These are phyloP conservation scores for Aleadryas rufinucha DNA, from an alignment of 2,113 vertebrate genomes.

Conservation along the genomic window DNA sequence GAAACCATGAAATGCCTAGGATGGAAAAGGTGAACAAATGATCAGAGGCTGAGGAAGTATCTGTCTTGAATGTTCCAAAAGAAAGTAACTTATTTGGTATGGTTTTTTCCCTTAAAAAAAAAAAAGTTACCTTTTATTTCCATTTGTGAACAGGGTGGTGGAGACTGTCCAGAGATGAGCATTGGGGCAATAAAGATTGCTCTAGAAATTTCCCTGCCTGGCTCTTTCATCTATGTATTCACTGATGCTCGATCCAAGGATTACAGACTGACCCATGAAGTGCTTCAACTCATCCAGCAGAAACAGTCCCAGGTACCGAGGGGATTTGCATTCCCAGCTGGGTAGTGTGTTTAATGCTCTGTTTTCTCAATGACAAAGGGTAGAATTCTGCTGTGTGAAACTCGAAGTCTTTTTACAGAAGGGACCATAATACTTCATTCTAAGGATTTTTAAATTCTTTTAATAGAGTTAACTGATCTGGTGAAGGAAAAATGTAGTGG, in stretches of 20 bases:
- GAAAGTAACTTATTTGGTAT: neutral
- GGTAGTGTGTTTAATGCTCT: neutral
- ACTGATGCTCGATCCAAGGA: slow-evolving; percentile 98
- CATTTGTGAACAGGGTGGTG: slow-evolving; percentile 85
- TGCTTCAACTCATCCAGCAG: slow-evolving; percentile 96
- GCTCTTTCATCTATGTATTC: slow-evolving; percentile 97
- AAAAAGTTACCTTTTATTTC: neutral
- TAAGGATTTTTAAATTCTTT: neutral
- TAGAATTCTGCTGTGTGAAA: neutral
- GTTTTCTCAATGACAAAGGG: neutral
- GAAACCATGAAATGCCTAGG: neutral
- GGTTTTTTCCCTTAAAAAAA: neutral
- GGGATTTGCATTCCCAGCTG: neutral
- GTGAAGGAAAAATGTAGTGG: neutral
- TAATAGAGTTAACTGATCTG: neutral
- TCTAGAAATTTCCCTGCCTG: slow-evolving; percentile 94
- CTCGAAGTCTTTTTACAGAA: neutral
- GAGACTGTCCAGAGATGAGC: slow-evolving; percentile 99
- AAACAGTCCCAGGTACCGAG: slow-evolving; percentile 93
- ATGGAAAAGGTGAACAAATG: neutral
- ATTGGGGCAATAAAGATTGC: slow-evolving; percentile 98
- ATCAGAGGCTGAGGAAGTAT: neutral
- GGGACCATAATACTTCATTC: neutral
- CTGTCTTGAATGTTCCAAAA: neutral
- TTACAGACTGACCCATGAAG: slow-evolving; percentile 89